phyloP scores from a whole-genome alignment of 2,797 vertebrate genomes.

The Parauchenoglanis punctatus region DNA sequence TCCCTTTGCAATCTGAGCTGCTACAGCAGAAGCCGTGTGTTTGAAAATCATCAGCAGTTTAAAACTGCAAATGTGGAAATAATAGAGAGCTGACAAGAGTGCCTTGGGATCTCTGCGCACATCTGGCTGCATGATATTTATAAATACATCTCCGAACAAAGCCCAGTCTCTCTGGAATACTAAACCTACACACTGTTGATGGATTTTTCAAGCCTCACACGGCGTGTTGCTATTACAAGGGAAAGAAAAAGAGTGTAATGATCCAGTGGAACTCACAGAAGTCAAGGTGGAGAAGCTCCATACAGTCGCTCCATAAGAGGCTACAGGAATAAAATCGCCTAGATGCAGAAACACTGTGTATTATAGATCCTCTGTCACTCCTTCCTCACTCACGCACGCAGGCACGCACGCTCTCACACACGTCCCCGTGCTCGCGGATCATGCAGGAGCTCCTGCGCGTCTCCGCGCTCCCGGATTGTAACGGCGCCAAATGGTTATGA shows the following conservation, averaged over 20 bases:
- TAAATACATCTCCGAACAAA: neutral
- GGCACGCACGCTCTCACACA: neutral
- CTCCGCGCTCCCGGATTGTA: conserved; percentile 16
- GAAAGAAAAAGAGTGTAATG: no score
- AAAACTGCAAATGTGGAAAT: neutral
- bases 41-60: neutral
- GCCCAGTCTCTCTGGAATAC: neutral
- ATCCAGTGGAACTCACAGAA: neutral
- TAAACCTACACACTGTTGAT: neutral
- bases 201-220: neutral
- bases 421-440: conserved; percentile 10
- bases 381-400: neutral
- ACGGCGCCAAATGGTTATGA: conserved; percentile 19
- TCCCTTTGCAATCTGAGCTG: neutral
- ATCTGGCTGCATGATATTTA: neutral
- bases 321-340: neutral
- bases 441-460: neutral
- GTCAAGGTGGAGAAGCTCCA: neutral
- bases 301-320: no score
- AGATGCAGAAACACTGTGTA: neutral
- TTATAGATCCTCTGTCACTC: neutral
- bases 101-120: neutral
- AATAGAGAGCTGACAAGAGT: neutral
- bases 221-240: neutral
- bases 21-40: neutral